Conservation (phyloP, 1,140 invertebrate species). For the Adelges cooleyi region DNA sequence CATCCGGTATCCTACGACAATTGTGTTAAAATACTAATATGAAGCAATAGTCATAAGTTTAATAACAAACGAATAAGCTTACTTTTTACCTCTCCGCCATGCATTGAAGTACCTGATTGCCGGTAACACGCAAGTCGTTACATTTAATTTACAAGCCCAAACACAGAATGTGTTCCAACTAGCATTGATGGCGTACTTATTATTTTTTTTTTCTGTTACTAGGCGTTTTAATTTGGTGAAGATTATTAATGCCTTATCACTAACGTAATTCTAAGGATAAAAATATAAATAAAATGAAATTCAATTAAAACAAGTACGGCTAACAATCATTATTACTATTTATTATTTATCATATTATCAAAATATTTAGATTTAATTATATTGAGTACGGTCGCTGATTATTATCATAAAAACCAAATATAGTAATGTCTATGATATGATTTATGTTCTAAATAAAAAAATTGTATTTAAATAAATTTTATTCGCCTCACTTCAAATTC, state of each 20-base stretch:
- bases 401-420: too few species aligned
- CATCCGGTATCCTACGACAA: conserved; percentile 8
- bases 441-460: too few species aligned
- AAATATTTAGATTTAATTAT: too few species aligned
- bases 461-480: too few species aligned
- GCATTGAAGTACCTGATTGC: not conserved
- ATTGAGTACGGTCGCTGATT: too few species aligned
- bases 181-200: not conserved
- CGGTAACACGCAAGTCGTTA: not conserved
- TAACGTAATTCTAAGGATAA: not conserved
- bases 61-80: not conserved
- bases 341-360: too few species aligned
- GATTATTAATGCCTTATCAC: not conserved
- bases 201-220: not conserved
- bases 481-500: not conserved
- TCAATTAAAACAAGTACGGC: not conserved
- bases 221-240: conserved; percentile 1
- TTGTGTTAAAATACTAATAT: too few species aligned
- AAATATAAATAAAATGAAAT: not conserved
- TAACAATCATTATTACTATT: not conserved
- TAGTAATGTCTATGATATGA: too few species aligned
- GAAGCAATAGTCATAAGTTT: too few species aligned
- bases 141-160: not conserved
- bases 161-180: conserved; percentile 7
- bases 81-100: not conserved